phyloP scores from a whole-genome alignment of 2,113 vertebrate species.

The Azemiops feae region DNA sequence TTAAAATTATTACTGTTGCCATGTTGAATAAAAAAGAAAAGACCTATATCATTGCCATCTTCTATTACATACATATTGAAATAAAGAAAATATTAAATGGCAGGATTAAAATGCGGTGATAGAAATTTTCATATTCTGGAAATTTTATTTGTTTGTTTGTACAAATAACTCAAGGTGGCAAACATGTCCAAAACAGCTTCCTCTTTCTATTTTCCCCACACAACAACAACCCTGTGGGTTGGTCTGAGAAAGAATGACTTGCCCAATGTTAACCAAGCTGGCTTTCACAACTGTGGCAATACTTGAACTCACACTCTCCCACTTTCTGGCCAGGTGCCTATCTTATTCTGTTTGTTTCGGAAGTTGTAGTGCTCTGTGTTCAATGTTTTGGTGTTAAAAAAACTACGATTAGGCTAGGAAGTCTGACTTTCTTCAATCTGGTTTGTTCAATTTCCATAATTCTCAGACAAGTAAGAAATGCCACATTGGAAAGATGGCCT shows the following conservation, averaged over 20 bases:
- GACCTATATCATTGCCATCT: constrained; percentile 19
- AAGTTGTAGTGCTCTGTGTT: neutral
- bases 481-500: neutral
- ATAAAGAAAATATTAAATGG: constrained; percentile 19
- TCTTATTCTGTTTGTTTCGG: constrained; percentile 49
- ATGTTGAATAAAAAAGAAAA: neutral
- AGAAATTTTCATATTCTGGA: constrained; percentile 47
- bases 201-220: too few species aligned
- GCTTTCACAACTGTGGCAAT: too few species aligned
- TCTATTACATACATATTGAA: constrained; percentile 8
- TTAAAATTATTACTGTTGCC: neutral
- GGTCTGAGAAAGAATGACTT: too few species aligned
- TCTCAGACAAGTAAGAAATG: neutral
- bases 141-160: constrained; percentile 47
- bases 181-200: too few species aligned
- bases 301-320: too few species aligned
- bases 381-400: constrained; percentile 20
- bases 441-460: neutral
- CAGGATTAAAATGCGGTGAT: constrained; percentile 47
- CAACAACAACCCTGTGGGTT: too few species aligned
- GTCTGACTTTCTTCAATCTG: neutral
- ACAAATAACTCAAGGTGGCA: too few species aligned
- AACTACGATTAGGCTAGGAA: neutral
- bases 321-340: too few species aligned
- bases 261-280: too few species aligned